Percentiles rank a stretch among this genome's conserved stretches.
phyloP scores from a whole-genome alignment of 2,797 vertebrate species.

The Poecilia wingei region DNA sequence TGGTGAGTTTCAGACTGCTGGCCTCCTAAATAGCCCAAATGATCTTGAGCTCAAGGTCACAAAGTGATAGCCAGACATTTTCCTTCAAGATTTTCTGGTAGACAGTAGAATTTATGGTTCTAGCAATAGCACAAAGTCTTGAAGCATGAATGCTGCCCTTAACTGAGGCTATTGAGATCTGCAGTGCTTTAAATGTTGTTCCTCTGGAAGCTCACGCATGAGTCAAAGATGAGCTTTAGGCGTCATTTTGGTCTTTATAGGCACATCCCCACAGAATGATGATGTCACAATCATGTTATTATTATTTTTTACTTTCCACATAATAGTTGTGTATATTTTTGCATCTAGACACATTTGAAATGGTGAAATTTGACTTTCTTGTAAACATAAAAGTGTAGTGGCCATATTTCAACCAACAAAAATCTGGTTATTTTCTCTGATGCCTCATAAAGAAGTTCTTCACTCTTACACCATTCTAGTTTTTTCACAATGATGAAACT shows the following conservation, averaged over 20 bases:
- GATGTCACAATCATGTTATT: neutral
- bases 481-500: too few species aligned
- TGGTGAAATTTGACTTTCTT: neutral
- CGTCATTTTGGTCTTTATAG: neutral
- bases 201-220: neutral
- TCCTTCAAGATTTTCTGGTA: neutral
- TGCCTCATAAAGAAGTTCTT: neutral
- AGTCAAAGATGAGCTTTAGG: neutral
- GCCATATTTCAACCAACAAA: neutral
- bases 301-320: neutral
- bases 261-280: neutral
- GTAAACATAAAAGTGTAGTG: neutral
- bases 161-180: neutral
- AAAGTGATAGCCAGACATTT: neutral
- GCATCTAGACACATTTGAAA: neutral
- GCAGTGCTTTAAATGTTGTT: neutral
- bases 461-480: too few species aligned
- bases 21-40: neutral
- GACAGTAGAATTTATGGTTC: neutral
- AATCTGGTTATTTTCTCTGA: neutral
- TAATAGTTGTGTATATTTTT: neutral
- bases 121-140: neutral
- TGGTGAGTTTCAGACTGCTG: neutral
- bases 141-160: neutral
- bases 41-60: neutral